These are phyloP conservation scores for Exephanes ischioxanthus DNA, from an alignment of 2,888 invertebrate genomes.

Conservation along the genomic window DNA sequence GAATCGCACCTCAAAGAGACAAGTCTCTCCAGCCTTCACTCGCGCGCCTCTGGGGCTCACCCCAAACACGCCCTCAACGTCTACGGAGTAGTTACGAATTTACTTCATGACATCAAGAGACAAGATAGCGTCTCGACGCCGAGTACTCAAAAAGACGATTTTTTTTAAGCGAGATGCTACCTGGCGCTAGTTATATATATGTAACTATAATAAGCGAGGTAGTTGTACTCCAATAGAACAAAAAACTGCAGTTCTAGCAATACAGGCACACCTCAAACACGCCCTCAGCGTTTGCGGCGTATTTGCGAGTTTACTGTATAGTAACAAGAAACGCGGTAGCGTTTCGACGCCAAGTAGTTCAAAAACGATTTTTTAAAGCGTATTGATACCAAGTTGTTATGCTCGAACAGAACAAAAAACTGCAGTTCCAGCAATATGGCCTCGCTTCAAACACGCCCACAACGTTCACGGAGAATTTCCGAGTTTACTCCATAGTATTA, in stretches of 20 bases:
- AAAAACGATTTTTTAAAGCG: neutral
- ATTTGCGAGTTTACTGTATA: neutral
- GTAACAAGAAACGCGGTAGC: neutral
- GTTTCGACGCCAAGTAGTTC: too few relatives aligned
- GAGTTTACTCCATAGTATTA: neutral
- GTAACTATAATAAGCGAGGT: too few relatives aligned
- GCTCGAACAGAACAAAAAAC: neutral
- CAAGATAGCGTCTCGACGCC: too few relatives aligned
- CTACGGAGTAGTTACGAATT: slow-evolving; percentile 68
- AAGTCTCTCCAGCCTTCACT: slow-evolving; percentile 77
- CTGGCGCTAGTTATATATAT: too few relatives aligned
- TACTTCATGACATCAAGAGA: neutral
- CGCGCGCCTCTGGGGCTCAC: slow-evolving; percentile 77
- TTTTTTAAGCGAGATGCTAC: neutral
- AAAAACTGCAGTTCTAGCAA: too few relatives aligned
- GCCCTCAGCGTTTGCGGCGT: slow-evolving; percentile 17
- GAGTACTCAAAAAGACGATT: too few relatives aligned
- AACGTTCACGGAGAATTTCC: slow-evolving; percentile 71
- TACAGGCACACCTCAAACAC: too few relatives aligned
- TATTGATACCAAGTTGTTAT: neutral
- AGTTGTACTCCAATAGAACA: too few relatives aligned
- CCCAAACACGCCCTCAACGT: slow-evolving; percentile 76
- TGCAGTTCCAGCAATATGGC: too few relatives aligned
- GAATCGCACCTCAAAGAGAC: slow-evolving; percentile 82
- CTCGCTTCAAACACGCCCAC: slow-evolving; percentile 47